phyloP scores from a whole-genome alignment of 1,140 invertebrate genomes.

The Calliopsis andreniformis region DNA sequence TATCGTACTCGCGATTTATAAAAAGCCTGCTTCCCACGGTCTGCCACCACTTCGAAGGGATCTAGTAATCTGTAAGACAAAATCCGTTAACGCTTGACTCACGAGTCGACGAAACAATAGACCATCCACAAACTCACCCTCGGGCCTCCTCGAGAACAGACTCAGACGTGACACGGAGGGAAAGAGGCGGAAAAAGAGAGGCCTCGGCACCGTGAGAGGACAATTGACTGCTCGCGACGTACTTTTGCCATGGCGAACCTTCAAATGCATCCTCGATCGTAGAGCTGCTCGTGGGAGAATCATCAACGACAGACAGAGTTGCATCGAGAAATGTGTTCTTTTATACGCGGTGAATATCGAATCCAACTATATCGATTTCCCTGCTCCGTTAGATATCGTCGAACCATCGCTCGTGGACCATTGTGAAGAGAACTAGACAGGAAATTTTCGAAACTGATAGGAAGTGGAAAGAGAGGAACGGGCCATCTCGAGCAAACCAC shows the following conservation, averaged over 20 bases:
- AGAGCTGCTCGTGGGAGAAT: constrained; percentile 21
- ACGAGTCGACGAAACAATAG: constrained; percentile 72
- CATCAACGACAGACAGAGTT: neutral
- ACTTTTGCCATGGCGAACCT: neutral
- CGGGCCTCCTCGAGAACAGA: constrained; percentile 47
- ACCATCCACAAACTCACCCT: constrained; percentile 54
- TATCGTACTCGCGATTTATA: constrained; percentile 53
- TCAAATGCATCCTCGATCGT: neutral
- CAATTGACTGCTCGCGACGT: constrained; percentile 57
- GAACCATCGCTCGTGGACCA: neutral
- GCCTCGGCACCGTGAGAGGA: constrained; percentile 33
- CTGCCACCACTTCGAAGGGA: constrained; percentile 66
- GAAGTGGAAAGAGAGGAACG: constrained; percentile 41
- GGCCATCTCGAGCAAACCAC: constrained; percentile 61
- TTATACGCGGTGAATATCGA: constrained; percentile 3
- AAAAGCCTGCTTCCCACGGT: constrained; percentile 54
- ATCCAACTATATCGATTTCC: constrained; percentile 8
- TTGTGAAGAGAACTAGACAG: constrained; percentile 45
- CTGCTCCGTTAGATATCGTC: neutral
- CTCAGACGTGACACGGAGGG: constrained; percentile 40
- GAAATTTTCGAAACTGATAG: constrained; percentile 61
- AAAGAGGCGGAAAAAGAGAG: constrained; percentile 35
- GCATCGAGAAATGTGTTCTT: neutral
- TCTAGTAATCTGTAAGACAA: constrained; percentile 77
- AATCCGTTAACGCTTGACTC: constrained; percentile 78